Conservation (phyloP, 2,797 vertebrate genomes). For the Aeoliscus strigatus region DNA sequence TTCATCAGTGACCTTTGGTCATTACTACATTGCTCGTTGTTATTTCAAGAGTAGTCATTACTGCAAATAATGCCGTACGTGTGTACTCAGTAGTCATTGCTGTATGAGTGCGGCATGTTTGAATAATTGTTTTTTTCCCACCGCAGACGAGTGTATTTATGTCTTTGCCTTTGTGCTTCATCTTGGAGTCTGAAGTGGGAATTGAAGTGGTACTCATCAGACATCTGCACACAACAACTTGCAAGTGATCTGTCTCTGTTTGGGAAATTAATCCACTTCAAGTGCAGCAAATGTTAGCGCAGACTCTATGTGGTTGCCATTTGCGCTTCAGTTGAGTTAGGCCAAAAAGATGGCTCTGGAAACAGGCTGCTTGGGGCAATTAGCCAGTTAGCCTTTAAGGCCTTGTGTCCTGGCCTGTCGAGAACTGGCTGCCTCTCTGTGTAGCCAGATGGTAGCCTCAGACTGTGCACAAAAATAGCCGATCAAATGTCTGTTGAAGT, state of each 20-base stretch:
- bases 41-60: too few species aligned
- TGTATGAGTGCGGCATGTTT: too few species aligned
- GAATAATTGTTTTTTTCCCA: conserved; percentile 6
- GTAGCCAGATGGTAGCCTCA: conserved; percentile 67
- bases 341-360: conserved; percentile 53
- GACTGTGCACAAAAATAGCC: conserved; percentile 57
- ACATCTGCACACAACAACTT: conserved; percentile 54
- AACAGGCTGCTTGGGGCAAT: conserved; percentile 54
- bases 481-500: conserved; percentile 43
- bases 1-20: too few species aligned
- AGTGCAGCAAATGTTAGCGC: conserved; percentile 55
- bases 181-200: conserved; percentile 41
- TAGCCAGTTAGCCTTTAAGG: conserved; percentile 71
- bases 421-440: conserved; percentile 58
- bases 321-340: conserved; percentile 45
- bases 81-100: conserved; percentile 1
- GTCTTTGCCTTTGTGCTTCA: conserved; percentile 24
- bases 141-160: conserved; percentile 28
- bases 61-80: conserved; percentile 2
- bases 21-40: too few species aligned
- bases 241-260: conserved; percentile 45
- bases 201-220: conserved; percentile 54
- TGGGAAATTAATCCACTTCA: conserved; percentile 57
- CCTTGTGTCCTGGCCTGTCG: conserved; percentile 58
- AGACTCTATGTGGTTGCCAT: conserved; percentile 43